Base-by-base conservation (phyloP, 2,888 invertebrate species). In the Strigamia crassipes region DNA sequence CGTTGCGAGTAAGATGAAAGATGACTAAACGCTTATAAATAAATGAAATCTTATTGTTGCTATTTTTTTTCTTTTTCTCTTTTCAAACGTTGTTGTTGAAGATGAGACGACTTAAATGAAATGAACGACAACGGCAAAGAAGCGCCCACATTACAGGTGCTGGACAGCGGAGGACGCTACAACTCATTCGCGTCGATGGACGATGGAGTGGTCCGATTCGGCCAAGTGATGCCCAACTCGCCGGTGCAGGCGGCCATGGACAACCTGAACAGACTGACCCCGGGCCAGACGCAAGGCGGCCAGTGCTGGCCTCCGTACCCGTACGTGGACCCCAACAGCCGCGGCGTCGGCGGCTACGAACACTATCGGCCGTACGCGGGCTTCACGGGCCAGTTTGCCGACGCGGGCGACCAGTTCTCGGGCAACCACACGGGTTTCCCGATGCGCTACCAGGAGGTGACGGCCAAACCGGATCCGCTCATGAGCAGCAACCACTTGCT, bases 301-400 rank as follows among this genome's bases (percentile, higher is more conserved):
- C 81, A 81, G 42, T 81, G 81, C 41, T 81, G 81, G 81, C 81
- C 81, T 18, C 77, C 81, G 10, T 81, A 81, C 38, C 23, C 77
- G 15, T 77, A 73, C 56, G 56, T 8, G 2, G 81, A 81, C 10
- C 81, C 77, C 15, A 78, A 73, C 31, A 12, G 15, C 9, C 38
- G 81, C 34, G n/a, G 61, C 10, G 31, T 81, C 1, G 31, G 38
- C 18, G 46, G 42, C 12, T 81, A 81, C 41, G 81, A 81, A 66
- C 81, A 38, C 27, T 81, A 81, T n/a, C 10, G 81, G 42, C 83
- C 82, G 9, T 83, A 83, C 51, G 66, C 82, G 23, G 51, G 83
- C 8, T 83, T 83, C 56, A 41, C 83, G 8, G 83, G 83, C 21
- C 83, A 83, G 81, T 83, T 82, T 80, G 78, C 83, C 13, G 83